A percentile compares a stretch with the other conserved stretches of the same genome.
These are phyloP conservation scores for Epicampocera succincta DNA, from an alignment of 2,888 invertebrate genomes.

Conservation along the genomic window DNA sequence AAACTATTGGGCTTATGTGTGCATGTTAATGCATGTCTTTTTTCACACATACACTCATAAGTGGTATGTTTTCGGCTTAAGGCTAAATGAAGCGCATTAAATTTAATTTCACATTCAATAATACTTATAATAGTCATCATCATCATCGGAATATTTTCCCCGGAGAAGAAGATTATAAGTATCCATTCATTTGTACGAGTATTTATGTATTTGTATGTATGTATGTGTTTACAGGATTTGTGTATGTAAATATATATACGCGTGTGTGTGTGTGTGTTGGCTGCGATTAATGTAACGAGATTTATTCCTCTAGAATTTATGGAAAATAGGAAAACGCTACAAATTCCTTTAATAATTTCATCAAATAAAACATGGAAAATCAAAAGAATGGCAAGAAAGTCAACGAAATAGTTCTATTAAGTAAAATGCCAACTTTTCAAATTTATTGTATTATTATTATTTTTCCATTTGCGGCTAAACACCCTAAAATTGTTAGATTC, in stretches of 20 bases:
- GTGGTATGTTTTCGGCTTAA: conserved; percentile 59
- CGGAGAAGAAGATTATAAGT: background rate
- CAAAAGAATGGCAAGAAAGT: conserved; percentile 1
- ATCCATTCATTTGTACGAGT: background rate
- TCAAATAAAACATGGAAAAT: conserved; percentile 18
- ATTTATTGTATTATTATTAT: conserved; percentile 7
- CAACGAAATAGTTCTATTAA: conserved; percentile 12
- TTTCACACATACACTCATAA: conserved; percentile 1
- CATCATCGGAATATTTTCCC: conserved; percentile 16
- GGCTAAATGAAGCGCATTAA: conserved; percentile 65
- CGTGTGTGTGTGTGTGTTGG: background rate
- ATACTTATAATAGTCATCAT: conserved; percentile 37
- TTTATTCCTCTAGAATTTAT: conserved; percentile 10
- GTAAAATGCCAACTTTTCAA: conserved; percentile 21
- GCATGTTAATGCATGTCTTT: conserved; percentile 5
- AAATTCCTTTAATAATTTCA: conserved; percentile 31
- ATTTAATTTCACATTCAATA: conserved; percentile 63
- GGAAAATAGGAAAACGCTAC: background rate
- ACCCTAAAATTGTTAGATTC: conserved; percentile 5
- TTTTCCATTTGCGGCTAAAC: conserved; percentile 1
- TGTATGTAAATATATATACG: background rate
- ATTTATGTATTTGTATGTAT: background rate
- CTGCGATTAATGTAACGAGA: conserved; percentile 43
- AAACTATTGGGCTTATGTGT: background rate
- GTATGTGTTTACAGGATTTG: no score